phyloP scores from a whole-genome alignment of 2,113 vertebrate genomes.

The Leptosomus discolor region DNA sequence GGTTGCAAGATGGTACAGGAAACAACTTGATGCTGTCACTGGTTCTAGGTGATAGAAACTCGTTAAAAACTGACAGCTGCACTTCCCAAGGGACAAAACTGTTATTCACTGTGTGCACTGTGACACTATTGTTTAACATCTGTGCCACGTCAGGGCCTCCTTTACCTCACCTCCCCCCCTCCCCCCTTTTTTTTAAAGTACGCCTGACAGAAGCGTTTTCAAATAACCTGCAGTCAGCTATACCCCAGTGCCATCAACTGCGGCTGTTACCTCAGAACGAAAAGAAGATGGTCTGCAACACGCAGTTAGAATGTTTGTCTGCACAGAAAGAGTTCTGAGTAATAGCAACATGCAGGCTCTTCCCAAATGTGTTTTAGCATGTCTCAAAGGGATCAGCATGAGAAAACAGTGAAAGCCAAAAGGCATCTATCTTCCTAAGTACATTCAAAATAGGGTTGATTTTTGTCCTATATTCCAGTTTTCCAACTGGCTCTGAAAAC shows the following conservation, averaged over 20 bases:
- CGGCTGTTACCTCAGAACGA: neutral
- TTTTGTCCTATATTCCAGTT: neutral
- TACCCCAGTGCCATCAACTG: neutral
- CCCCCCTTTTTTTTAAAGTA: neutral
- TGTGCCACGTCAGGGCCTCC: neutral
- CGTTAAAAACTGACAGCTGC: neutral
- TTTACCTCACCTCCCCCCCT: neutral
- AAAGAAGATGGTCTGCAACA: neutral
- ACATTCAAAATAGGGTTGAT: neutral
- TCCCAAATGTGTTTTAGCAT: neutral
- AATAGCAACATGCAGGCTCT: neutral
- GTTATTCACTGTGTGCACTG: neutral
- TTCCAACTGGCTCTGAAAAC: neutral
- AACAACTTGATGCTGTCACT: neutral
- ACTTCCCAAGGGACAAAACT: neutral
- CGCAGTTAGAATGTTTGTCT: neutral
- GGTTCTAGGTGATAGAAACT: neutral
- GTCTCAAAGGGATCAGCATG: neutral
- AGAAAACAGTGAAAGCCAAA: neutral
- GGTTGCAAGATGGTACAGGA: neutral
- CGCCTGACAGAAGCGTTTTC: neutral
- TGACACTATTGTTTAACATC: conserved; percentile 19
- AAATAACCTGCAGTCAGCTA: neutral
- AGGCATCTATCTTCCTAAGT: neutral
- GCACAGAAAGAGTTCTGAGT: neutral